Percentiles rank a stretch among this genome's conserved stretches.
Evolutionary conservation across 2,797 vertebrate genomes (phyloP).

Genomic region (Hippoglossus hippoglossus): DNA sequence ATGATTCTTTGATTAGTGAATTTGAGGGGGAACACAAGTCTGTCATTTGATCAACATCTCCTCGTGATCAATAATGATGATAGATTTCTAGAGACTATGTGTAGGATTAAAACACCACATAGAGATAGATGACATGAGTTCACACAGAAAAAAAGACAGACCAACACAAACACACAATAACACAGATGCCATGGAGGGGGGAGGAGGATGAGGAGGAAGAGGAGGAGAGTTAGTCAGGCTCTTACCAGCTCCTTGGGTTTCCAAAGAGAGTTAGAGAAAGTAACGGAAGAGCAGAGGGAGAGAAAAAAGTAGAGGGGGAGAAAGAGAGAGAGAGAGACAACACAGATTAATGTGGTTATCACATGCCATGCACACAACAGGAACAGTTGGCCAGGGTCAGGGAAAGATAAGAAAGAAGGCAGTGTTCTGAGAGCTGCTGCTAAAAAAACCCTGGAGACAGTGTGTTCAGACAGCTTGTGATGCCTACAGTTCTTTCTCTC

Average conservation of each 20-base stretch:
- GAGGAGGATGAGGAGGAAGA: constrained; percentile 35
- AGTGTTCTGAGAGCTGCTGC: constrained; percentile 72
- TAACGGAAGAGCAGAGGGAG: constrained; percentile 78
- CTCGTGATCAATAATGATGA: constrained; percentile 51
- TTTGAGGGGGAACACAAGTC: constrained; percentile 36
- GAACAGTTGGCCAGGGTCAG: constrained; percentile 70
- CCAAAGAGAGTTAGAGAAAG: constrained; percentile 90
- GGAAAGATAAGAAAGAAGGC: constrained; percentile 79
- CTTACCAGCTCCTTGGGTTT: constrained; percentile 99
- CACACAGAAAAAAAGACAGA: constrained; percentile 33
- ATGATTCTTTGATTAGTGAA: constrained; percentile 62
- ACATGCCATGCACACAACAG: constrained; percentile 88
- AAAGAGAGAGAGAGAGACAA: constrained; percentile 73
- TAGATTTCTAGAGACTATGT: constrained; percentile 24
- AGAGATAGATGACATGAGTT: constrained; percentile 47
- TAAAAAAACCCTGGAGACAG: constrained; percentile 64
- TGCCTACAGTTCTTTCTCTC: constrained; percentile 63
- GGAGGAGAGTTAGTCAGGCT: constrained; percentile 81
- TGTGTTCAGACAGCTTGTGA: constrained; percentile 40
- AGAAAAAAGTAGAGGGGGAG: constrained; percentile 79
- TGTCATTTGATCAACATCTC: constrained; percentile 47
- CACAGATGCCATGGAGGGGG: constrained; percentile 38
- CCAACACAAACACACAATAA: constrained; percentile 41
- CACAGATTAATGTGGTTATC: constrained; percentile 89
- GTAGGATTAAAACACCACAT: constrained; percentile 56